These are phyloP conservation scores for Hesperia comma DNA, from an alignment of 2,888 invertebrate species.

Conservation along the genomic window DNA sequence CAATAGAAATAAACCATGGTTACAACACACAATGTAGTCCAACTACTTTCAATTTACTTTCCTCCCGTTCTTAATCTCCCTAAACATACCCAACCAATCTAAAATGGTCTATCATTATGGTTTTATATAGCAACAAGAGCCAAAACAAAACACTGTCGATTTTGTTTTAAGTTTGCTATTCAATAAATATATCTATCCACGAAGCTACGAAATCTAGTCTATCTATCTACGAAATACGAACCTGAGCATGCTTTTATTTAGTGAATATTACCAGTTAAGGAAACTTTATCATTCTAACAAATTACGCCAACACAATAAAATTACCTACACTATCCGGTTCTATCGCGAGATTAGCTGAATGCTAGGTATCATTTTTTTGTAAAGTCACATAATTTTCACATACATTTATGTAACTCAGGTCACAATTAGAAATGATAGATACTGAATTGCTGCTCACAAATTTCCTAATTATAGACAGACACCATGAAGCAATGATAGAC, in stretches of 20 bases:
- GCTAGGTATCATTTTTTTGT: neutral
- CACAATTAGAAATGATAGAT: neutral
- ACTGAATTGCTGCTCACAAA: too few relatives aligned
- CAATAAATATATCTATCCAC: too few relatives aligned
- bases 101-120: neutral
- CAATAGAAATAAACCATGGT: neutral
- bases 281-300: too few relatives aligned
- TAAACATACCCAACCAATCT: slow-evolving; percentile 9
- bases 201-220: too few relatives aligned
- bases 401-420: neutral
- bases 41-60: slow-evolving; percentile 47
- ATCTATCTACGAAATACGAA: too few relatives aligned
- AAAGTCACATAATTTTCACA: neutral
- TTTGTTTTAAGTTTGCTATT: neutral
- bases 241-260: too few relatives aligned
- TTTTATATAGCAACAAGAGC: neutral
- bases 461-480: too few relatives aligned
- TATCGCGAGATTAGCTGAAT: neutral
- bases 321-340: neutral
- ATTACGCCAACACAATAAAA: too few relatives aligned
- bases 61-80: slow-evolving; percentile 39
- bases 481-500: too few relatives aligned
- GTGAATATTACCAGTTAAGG: neutral
- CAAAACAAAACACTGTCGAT: neutral
- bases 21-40: slow-evolving; percentile 24